These are phyloP conservation scores for Philereme transversata DNA, from an alignment of 2,888 invertebrate species.

Conservation along the genomic window DNA sequence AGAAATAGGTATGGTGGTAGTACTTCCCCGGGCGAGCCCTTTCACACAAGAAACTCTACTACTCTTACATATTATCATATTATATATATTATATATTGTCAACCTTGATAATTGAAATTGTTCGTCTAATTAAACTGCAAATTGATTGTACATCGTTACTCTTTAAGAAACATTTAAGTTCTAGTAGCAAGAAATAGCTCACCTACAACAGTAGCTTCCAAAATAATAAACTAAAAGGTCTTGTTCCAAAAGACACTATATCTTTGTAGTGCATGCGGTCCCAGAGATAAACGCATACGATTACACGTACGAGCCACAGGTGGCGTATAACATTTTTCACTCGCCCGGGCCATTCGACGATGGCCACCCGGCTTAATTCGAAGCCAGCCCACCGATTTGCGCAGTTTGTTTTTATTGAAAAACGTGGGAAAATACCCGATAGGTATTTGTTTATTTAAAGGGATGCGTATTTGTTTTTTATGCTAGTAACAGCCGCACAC, in stretches of 20 bases:
- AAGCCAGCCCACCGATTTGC: constrained; percentile 65
- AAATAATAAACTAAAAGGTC: constrained; percentile 17
- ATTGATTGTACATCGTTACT: too few species aligned
- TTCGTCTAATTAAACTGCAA: too few species aligned
- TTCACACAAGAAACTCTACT: too few species aligned
- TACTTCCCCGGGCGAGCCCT: too few species aligned
- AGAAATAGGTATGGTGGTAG: too few species aligned
- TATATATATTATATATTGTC: too few species aligned
- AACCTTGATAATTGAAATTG: too few species aligned
- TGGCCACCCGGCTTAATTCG: constrained; percentile 68
- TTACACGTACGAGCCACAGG: constrained; percentile 78
- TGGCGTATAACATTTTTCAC: constrained; percentile 84
- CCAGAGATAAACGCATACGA: constrained; percentile 82
- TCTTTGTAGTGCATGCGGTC: constrained; percentile 68
- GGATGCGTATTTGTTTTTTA: constrained; percentile 19
- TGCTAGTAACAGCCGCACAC: background rate
- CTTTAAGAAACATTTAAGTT: too few species aligned
- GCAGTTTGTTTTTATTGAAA: constrained; percentile 75
- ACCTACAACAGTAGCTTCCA: too few species aligned
- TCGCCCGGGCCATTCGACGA: constrained; percentile 59
- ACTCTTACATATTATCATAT: too few species aligned
- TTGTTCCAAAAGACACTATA: constrained; percentile 41
- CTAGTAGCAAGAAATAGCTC: too few species aligned
- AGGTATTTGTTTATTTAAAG: constrained; percentile 45
- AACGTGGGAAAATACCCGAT: constrained; percentile 59